A percentile compares a stretch with the other conserved stretches of the same genome.
Conservation (phyloP, 2,113 vertebrate genomes). For the Planiliza haematocheilus region DNA sequence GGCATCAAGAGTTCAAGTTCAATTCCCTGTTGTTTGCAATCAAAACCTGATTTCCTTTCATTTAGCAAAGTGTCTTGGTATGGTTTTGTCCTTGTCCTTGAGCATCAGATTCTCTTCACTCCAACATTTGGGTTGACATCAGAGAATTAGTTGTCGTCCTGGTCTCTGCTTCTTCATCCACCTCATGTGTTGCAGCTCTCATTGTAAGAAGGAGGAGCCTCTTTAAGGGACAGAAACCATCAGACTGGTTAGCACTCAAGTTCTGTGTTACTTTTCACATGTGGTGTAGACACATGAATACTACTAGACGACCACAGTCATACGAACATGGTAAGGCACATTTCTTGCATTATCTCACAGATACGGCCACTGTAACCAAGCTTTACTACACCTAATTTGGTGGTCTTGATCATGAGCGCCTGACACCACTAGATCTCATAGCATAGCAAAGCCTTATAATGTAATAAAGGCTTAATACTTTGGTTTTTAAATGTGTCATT, state of each 20-base stretch:
- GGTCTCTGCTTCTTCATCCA: background rate
- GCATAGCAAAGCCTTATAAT: no score
- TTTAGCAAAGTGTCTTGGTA: background rate
- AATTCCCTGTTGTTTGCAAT: slow-evolving; percentile 2
- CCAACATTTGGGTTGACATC: background rate
- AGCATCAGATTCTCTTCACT: background rate
- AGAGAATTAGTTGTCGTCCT: background rate
- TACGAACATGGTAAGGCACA: no score
- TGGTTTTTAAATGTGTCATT: no score
- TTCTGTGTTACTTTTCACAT: background rate
- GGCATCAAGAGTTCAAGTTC: background rate
- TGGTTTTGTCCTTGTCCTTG: background rate
- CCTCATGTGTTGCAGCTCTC: slow-evolving; percentile 88
- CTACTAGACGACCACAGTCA: no score
- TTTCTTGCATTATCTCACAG: no score
- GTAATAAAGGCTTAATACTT: no score
- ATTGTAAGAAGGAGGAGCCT: slow-evolving; percentile 93
- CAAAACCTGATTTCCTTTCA: slow-evolving; percentile 4
- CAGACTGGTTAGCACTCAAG: background rate
- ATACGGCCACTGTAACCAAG: no score
- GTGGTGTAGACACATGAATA: no score
- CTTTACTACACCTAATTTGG: no score
- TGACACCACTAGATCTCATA: no score
- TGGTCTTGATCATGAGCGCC: no score
- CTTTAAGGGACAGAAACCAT: slow-evolving; percentile 73